Evolutionary conservation across 1,140 invertebrate genomes (phyloP).

Genomic region (Macrobrachium rosenbergii): DNA sequence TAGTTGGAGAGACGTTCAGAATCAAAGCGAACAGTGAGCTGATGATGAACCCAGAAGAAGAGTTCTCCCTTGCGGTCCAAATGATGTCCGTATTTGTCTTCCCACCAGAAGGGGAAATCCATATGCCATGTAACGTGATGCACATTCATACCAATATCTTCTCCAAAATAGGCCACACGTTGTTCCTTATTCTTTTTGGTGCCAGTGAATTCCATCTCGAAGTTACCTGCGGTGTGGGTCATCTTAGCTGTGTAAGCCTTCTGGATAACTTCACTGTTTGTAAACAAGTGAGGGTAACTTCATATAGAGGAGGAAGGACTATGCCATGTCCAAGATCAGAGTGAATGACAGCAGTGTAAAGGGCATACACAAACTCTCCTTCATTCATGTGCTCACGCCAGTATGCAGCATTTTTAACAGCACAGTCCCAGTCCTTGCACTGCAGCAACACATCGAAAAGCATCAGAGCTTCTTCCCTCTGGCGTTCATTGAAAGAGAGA

Average conservation of each 20-base stretch:
- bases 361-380: conserved; percentile 31
- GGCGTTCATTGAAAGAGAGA: conserved; percentile 45
- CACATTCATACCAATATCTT: conserved; percentile 79
- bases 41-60: conserved; percentile 73
- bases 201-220: conserved; percentile 41
- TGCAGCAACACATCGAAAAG: conserved; percentile 31
- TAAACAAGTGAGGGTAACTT: conserved; percentile 75
- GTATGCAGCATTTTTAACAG: conserved; percentile 26
- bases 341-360: conserved; percentile 41
- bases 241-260: conserved; percentile 69
- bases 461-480: conserved; percentile 36
- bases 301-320: conserved; percentile 76
- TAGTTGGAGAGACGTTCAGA: conserved; percentile 72
- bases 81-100: conserved; percentile 68
- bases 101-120: conserved; percentile 73
- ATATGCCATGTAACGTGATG: conserved; percentile 76
- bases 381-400: conserved; percentile 36
- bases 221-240: conserved; percentile 67
- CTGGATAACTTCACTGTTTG: conserved; percentile 68
- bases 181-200: conserved; percentile 69
- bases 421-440: conserved; percentile 25
- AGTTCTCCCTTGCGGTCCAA: conserved; percentile 67
- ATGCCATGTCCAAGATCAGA: conserved; percentile 1
- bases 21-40: conserved; percentile 73
- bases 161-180: conserved; percentile 76